Evolutionary conservation across 2,113 vertebrate genomes (phyloP).

Genomic region (Pogona vitticeps): DNA sequence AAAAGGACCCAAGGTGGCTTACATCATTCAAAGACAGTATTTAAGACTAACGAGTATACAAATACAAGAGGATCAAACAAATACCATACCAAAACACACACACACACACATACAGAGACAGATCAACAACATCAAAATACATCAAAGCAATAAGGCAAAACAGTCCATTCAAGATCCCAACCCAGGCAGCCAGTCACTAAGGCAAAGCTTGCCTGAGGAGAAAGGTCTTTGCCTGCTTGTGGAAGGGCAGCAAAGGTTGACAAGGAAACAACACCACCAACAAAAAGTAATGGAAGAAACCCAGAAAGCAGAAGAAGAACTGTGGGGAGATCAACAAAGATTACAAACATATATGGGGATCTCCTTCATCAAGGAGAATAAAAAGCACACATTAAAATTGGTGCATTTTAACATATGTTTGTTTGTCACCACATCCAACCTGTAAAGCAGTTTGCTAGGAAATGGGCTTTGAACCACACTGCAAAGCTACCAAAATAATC

Average conservation of each 20-base stretch:
- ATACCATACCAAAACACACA: too few species aligned
- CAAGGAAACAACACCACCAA: not conserved
- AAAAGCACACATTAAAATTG: not conserved
- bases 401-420: not conserved
- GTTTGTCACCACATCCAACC: not conserved
- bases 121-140: not conserved
- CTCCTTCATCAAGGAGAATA: not conserved
- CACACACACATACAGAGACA: too few species aligned
- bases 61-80: too few species aligned
- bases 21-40: too few species aligned
- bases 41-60: too few species aligned
- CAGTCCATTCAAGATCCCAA: too few species aligned
- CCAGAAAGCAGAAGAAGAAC: not conserved
- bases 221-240: too few species aligned
- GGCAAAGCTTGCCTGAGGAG: too few species aligned
- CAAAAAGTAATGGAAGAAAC: not conserved
- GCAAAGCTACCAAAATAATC: not conserved
- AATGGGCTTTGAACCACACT: not conserved
- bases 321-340: not conserved
- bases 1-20: too few species aligned
- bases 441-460: not conserved
- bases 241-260: too few species aligned
- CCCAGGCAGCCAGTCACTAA: too few species aligned
- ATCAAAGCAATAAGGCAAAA: too few species aligned
- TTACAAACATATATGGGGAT: not conserved